These are phyloP conservation scores for Diuraphis noxia DNA, from an alignment of 1,140 invertebrate species.

Conservation along the genomic window DNA sequence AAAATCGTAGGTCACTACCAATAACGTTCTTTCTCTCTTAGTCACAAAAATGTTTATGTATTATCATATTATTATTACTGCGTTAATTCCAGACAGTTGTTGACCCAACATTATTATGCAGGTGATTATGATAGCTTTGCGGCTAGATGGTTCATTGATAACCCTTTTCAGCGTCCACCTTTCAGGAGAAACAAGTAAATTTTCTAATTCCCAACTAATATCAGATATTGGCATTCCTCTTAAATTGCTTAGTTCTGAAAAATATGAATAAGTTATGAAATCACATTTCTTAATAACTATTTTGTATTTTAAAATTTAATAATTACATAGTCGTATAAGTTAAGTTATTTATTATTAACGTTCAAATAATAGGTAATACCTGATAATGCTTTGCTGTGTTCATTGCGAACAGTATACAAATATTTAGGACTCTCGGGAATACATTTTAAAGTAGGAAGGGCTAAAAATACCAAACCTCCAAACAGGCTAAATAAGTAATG, in stretches of 20 bases:
- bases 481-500: conserved; percentile 72
- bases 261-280: not conserved
- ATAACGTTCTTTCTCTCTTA: not conserved
- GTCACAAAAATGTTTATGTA: not conserved
- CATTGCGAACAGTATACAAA: conserved; percentile 71
- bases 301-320: not conserved
- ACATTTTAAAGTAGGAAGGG: conserved; percentile 64
- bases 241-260: conserved; percentile 63
- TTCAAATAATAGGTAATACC: conserved; percentile 62
- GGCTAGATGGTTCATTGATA: conserved; percentile 60
- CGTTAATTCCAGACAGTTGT: conserved; percentile 85
- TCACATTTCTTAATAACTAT: not conserved
- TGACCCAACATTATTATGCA: conserved; percentile 78
- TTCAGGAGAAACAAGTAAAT: conserved; percentile 59
- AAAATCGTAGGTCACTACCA: not conserved
- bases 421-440: conserved; percentile 86
- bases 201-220: conserved; percentile 62
- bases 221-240: conserved; percentile 61
- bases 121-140: conserved; percentile 72
- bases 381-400: conserved; percentile 67
- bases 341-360: conserved; percentile 55
- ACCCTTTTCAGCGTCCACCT: conserved; percentile 56
- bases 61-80: conserved; percentile 64
- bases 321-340: too few species aligned
- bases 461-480: conserved; percentile 58